Evolutionary conservation across 1,140 invertebrate genomes (phyloP).

Genomic region (Phthorimaea operculella): DNA sequence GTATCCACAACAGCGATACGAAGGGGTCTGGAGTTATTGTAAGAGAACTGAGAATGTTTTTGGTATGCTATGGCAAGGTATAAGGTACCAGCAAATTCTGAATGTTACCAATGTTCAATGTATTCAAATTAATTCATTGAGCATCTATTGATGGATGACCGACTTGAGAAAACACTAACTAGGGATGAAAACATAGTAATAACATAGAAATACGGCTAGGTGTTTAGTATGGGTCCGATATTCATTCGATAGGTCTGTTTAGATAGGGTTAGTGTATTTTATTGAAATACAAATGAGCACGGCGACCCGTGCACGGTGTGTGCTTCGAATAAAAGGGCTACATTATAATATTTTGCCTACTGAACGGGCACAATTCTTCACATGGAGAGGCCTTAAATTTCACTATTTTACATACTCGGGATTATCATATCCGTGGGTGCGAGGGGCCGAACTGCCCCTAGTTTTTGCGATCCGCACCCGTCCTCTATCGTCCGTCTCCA

Average conservation of each 20-base stretch:
- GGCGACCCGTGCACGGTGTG: constrained; percentile 43
- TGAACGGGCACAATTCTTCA: constrained; percentile 64
- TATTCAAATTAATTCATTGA: constrained; percentile 57
- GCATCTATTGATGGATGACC: constrained; percentile 40
- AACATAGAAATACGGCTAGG: constrained; percentile 24
- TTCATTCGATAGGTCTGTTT: constrained; percentile 51
- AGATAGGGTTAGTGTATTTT: constrained; percentile 63
- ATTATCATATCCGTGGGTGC: constrained; percentile 63
- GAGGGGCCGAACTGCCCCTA: constrained; percentile 34
- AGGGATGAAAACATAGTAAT: constrained; percentile 36
- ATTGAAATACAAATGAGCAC: constrained; percentile 65
- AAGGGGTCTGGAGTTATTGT: constrained; percentile 33
- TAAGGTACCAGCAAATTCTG: constrained; percentile 32
- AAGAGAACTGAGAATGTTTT: constrained; percentile 28
- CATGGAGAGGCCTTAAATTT: constrained; percentile 66
- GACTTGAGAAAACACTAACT: constrained; percentile 38
- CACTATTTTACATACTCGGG: constrained; percentile 66
- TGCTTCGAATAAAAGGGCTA: constrained; percentile 63
- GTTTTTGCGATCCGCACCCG: constrained; percentile 61
- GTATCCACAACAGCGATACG: constrained; percentile 30
- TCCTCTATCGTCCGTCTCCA: constrained; percentile 56
- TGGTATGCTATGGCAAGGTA: constrained; percentile 32
- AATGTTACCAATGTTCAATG: constrained; percentile 34
- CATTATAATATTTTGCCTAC: constrained; percentile 64
- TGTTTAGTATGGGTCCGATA: constrained; percentile 23